Conservation (phyloP, 2,888 invertebrate species). For the Drosophila peninsularis region DNA sequence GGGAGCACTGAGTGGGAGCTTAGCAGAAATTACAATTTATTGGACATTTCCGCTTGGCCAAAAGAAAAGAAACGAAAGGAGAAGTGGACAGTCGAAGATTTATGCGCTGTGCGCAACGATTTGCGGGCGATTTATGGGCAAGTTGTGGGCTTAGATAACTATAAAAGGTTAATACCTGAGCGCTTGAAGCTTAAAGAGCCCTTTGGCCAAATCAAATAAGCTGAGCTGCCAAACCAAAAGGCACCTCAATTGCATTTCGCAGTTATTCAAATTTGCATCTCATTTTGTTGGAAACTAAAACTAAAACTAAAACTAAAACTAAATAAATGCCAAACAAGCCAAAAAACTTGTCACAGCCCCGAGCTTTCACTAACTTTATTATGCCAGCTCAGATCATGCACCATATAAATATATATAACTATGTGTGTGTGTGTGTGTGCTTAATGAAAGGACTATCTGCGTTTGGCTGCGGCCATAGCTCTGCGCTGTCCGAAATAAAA, state of each 20-base stretch:
- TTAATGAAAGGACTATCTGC: slow-evolving; percentile 68
- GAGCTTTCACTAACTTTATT: slow-evolving; percentile 69
- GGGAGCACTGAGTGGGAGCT: slow-evolving; percentile 46
- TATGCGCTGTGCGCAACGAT: slow-evolving; percentile 67
- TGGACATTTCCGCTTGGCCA: slow-evolving; percentile 77
- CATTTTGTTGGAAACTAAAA: slow-evolving; percentile 41
- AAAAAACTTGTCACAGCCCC: slow-evolving; percentile 56
- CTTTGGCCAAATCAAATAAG: slow-evolving; percentile 10
- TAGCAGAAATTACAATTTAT: slow-evolving; percentile 82
- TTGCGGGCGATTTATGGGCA: slow-evolving; percentile 65
- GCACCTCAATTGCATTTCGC: slow-evolving; percentile 80
- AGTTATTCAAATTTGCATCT: slow-evolving; percentile 80
- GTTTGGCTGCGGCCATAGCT: slow-evolving; percentile 61
- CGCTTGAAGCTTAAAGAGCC: slow-evolving; percentile 21
- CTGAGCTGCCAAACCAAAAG: slow-evolving; percentile 40
- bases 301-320: slow-evolving; percentile 66
- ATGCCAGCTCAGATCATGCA: slow-evolving; percentile 50
- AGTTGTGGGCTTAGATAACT: slow-evolving; percentile 13
- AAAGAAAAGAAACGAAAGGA: slow-evolving; percentile 24
- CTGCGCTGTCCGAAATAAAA: slow-evolving; percentile 65
- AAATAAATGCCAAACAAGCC: slow-evolving; percentile 79
- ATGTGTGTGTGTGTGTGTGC: slow-evolving; percentile 11
- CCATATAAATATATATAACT: slow-evolving; percentile 16
- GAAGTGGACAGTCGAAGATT: slow-evolving; percentile 72
- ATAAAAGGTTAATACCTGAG: slow-evolving; percentile 63